phyloP scores from a whole-genome alignment of 92 coral and sea anemone species.

The Siderastrea radians region DNA sequence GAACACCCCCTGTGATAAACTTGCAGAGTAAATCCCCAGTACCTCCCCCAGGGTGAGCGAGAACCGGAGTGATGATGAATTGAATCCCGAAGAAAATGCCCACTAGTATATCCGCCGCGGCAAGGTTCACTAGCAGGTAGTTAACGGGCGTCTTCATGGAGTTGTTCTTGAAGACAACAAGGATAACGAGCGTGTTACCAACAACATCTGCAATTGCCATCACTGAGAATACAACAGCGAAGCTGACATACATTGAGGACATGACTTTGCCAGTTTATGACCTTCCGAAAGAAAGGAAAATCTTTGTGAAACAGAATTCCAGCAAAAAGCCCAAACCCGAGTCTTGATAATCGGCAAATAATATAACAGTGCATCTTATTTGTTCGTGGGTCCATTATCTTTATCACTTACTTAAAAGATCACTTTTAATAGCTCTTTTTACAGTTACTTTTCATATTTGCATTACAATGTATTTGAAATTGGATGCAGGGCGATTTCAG shows the following conservation, averaged over 20 bases:
- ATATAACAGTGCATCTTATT: too few relatives aligned
- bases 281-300: neutral
- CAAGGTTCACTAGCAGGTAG: conserved; percentile 41
- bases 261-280: neutral
- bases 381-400: too few relatives aligned
- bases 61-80: conserved; percentile 28
- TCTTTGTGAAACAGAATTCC: neutral
- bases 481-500: too few relatives aligned
- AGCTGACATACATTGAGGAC: conserved; percentile 23
- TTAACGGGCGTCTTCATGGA: conserved; percentile 51
- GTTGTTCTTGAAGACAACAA: conserved; percentile 30
- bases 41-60: conserved; percentile 14
- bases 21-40: conserved; percentile 44
- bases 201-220: conserved; percentile 27
- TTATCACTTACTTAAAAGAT: too few relatives aligned
- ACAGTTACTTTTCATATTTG: too few relatives aligned
- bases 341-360: too few relatives aligned
- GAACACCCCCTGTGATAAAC: conserved; percentile 39
- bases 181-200: conserved; percentile 44
- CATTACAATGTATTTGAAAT: too few relatives aligned
- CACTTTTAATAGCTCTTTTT: too few relatives aligned
- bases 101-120: conserved; percentile 29
- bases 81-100: conserved; percentile 46
- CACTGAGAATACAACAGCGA: conserved; percentile 9
- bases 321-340: neutral